Evolutionary conservation across 2,888 invertebrate species (phyloP).

Genomic region (Rhyacophila evoluta): DNA sequence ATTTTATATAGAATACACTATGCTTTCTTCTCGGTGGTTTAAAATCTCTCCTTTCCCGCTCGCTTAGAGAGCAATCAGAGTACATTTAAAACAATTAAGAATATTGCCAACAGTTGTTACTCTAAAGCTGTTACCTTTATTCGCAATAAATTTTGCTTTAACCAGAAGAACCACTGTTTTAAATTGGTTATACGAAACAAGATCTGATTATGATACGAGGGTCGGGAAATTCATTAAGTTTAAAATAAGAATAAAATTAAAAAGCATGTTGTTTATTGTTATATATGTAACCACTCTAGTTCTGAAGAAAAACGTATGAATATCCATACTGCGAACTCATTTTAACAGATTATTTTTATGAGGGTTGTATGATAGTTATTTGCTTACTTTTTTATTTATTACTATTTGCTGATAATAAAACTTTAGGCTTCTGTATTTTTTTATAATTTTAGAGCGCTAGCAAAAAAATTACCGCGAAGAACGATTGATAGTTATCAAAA

Average conservation of each 20-base stretch:
- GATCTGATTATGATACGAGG: constrained; percentile 5
- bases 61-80: constrained; percentile 35
- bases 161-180: neutral
- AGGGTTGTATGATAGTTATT: too few species aligned
- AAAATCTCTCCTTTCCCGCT: constrained; percentile 4
- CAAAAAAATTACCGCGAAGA: too few species aligned
- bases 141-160: constrained; percentile 17
- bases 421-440: too few species aligned
- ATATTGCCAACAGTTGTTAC: constrained; percentile 49
- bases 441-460: too few species aligned
- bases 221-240: neutral
- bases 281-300: too few species aligned
- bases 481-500: too few species aligned
- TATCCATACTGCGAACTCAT: too few species aligned
- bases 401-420: too few species aligned
- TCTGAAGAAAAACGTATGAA: neutral
- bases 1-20: neutral
- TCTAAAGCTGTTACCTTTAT: constrained; percentile 27
- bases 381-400: too few species aligned
- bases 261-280: too few species aligned
- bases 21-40: neutral
- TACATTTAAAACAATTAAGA: constrained; percentile 52
- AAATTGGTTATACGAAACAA: constrained; percentile 21
- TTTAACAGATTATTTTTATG: too few species aligned
- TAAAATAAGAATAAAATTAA: neutral